Conservation (phyloP, 2,797 vertebrate genomes). For the Lemur catta region DNA sequence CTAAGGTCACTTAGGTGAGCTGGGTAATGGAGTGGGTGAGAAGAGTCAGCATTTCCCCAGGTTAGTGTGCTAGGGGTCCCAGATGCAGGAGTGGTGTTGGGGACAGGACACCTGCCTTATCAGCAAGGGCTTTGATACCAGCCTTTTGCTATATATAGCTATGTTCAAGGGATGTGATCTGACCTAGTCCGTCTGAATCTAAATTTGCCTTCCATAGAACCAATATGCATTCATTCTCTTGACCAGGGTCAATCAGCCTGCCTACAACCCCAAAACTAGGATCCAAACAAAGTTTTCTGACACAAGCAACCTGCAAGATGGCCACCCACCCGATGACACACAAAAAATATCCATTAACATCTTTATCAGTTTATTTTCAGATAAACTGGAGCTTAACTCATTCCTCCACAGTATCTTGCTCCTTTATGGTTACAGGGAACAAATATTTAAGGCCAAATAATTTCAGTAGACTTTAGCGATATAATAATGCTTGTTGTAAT, state of each 20-base stretch:
- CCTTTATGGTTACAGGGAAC: background rate
- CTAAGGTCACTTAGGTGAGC: background rate
- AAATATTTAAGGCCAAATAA: slow-evolving; percentile 52
- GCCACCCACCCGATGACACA: background rate
- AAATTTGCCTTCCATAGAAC: background rate
- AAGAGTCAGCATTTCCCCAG: background rate
- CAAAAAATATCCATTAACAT: background rate
- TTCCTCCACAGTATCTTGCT: background rate
- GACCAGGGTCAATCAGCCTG: background rate
- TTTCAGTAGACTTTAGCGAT: background rate
- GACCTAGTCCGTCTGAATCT: slow-evolving; percentile 30
- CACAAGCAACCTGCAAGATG: background rate
- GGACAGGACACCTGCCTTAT: slow-evolving; percentile 12
- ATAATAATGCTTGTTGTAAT: background rate
- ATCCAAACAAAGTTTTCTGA: background rate
- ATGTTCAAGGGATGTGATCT: background rate
- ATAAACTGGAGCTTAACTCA: background rate
- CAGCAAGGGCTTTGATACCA: background rate
- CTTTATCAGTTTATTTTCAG: background rate
- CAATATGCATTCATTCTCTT: background rate
- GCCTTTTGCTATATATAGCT: slow-evolving; percentile 26
- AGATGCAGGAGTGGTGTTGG: background rate
- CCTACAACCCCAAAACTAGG: background rate
- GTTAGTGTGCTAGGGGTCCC: background rate
- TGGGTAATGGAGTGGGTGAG: background rate